Evolutionary conservation across 2,888 invertebrate species (phyloP), one percentile per base, ranked within the genome.

Genomic region (Limulus polyphemus): DNA sequence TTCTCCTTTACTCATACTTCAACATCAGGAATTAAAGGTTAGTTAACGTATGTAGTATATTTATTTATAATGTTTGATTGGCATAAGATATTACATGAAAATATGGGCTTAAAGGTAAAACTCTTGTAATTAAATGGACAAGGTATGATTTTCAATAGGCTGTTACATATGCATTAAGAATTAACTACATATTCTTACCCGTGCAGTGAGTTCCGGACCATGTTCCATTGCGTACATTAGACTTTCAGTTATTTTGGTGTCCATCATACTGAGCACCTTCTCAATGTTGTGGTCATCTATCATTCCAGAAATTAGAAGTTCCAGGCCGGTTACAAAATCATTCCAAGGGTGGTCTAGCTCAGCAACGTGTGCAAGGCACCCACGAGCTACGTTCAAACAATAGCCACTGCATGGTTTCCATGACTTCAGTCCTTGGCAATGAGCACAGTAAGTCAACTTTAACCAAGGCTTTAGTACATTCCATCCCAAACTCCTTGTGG

Each of bases 161-260:
- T 32, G 32, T 32, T 32, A 32, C 32, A 32, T 32, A 32, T 32
- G 7, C 7, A 32, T 32, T 32, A 32, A 32, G 32, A 32, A 32
- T 7, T 32, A 7, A 32, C 32, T 32, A 32, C 32, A 32, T 32
- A 1, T 32, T 32, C 81, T 80, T 75, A 93, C 94, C 87, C 88
- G 90, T 73, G 84, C 84, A 72, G 90, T 87, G 67, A 94, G 81
- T 63, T 84, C 82, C 52, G 84, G 83, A 49, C 86, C 86, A 75
- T 87, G 87, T 75, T 88, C 87, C 80, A 93, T 86, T 69, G 90
- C 89, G 74, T 86, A 83, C 91, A 94, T 92, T 74, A 95, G 88
- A 62, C 92, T 91, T 70, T 89, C 88, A 5, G 91, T 89, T 69
- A 95, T 86, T 74, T 86, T 86, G 50, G 83, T 83, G 75, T 90